Conservation (phyloP, 2,113 vertebrate species). For the Myotis lucifugus region DNA sequence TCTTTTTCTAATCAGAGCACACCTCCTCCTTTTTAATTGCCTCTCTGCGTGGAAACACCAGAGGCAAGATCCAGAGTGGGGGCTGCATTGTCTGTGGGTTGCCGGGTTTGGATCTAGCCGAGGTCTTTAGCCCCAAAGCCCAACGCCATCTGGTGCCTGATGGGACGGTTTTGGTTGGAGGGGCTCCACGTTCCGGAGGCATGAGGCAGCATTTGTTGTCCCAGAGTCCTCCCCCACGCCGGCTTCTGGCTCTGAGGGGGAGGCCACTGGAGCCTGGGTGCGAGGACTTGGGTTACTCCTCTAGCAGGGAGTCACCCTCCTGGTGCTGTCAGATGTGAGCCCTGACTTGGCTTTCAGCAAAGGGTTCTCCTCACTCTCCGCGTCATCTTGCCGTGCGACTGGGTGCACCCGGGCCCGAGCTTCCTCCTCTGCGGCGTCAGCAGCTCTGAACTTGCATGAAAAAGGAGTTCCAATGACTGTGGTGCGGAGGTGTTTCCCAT, state of each 20-base stretch:
- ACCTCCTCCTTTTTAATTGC: slow-evolving; percentile 8
- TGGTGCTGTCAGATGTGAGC: background rate
- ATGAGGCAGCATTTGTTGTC: background rate
- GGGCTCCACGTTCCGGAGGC: background rate
- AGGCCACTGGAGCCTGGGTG: background rate
- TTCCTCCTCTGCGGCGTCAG: background rate
- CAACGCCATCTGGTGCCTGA: slow-evolving; percentile 55
- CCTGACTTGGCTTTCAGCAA: background rate
- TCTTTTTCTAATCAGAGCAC: slow-evolving; percentile 35
- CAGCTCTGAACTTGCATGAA: background rate
- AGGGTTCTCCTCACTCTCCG: rapidly evolving
- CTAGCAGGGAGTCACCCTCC: background rate
- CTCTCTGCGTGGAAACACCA: slow-evolving; percentile 40
- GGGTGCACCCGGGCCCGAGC: background rate
- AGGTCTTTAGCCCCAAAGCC: background rate
- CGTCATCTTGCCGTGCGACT: background rate
- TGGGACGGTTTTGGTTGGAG: background rate
- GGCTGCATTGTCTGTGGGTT: background rate
- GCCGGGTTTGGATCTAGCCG: background rate
- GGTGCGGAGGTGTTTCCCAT: background rate
- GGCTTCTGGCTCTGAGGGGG: background rate
- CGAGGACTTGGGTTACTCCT: background rate
- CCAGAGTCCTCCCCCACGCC: rapidly evolving
- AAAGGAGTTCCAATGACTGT: background rate
- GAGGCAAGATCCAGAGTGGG: slow-evolving; percentile 17